Base-by-base conservation (phyloP, 92 coral and sea anemone genomes). In the Montipora capitata region DNA sequence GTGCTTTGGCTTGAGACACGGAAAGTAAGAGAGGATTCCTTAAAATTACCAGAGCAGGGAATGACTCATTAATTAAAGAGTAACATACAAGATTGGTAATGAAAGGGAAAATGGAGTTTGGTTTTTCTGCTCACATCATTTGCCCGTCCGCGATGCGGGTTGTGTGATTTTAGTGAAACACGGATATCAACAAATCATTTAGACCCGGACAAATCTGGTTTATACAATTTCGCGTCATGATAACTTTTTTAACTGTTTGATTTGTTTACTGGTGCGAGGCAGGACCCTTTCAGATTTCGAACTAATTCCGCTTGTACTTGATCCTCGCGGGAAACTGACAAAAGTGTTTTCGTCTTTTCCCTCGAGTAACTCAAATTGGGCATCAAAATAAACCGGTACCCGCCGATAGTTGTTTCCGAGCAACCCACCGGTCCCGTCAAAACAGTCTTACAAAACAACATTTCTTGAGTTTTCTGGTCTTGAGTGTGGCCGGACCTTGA, bases 371-470 rank as follows among this genome's bases (percentile, higher is more conserved):
- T 81, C 69, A 72, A 83, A 40, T 83, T 83, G 48, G 42, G 72
- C 79, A 59, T 73, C 79, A 72, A 83, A 83, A 83, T 77, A 41
- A 57, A 83, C 79, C 15, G 87, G 87, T 83, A 83, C 87, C 87
- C 15, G 87, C n/a, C 35, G 6, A 5, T 48, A 27, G 35, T 1
- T 81, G 77, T 71, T 54, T 58, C 77, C 68, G 62, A 72, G 79
- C 62, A 73, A 83, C 79, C 79, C 68, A 14, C 38, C 59, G 35
- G 9, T 58, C 43, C 12, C 61, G 15, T 18, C 40, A 59, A 13
- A 83, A 42, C 79, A 83, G 58, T 44, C 59, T 81, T 20, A 51
- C 48, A 35, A 81, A 81, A 68, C 67, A 81, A 1, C 27, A 15
- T 61, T 11, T 1, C 9, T 71, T 43, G 44, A 40, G 14, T 10